These are phyloP conservation scores for Albula glossodonta DNA, from an alignment of 2,113 vertebrate genomes.

Conservation along the genomic window DNA sequence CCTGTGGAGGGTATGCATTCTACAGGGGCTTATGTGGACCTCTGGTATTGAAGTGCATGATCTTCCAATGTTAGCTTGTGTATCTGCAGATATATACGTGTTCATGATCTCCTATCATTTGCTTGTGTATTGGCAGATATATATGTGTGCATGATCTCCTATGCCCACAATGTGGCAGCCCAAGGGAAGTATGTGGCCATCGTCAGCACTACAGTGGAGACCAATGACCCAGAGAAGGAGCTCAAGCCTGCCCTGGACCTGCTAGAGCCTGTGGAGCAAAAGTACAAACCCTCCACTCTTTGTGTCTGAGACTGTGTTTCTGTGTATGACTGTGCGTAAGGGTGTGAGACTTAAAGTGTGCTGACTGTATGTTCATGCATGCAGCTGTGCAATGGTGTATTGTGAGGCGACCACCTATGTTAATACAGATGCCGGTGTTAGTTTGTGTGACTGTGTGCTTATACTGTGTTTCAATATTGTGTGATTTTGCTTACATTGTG, in stretches of 20 bases:
- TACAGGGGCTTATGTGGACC: too few species aligned
- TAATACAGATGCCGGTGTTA: too few species aligned
- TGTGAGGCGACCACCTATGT: too few species aligned
- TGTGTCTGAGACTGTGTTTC: not conserved
- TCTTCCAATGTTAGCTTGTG: too few species aligned
- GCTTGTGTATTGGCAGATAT: conserved; percentile 75
- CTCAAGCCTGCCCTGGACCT: conserved; percentile 88
- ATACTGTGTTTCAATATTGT: too few species aligned
- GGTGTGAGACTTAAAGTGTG: not conserved
- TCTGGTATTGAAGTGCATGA: too few species aligned
- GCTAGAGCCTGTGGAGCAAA: conserved; percentile 89
- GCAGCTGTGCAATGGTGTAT: too few species aligned
- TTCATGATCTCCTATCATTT: not conserved
- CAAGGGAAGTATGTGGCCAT: conserved; percentile 94
- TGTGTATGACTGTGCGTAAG: not conserved
- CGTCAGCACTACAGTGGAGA: conserved; percentile 91
- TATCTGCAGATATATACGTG: not conserved
- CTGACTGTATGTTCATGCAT: too few species aligned
- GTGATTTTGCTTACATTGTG: too few species aligned
- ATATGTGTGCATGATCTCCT: conserved; percentile 98
- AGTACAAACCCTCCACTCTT: conserved; percentile 62
- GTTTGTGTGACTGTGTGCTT: too few species aligned
- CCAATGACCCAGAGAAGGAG: conserved; percentile 82
- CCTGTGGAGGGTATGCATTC: too few species aligned
- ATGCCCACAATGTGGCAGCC: conserved; percentile 90